Evolutionary conservation across 2,888 invertebrate genomes (phyloP), one percentile per base, ranked within the genome.

Genomic region (Amorpha juglandis): DNA sequence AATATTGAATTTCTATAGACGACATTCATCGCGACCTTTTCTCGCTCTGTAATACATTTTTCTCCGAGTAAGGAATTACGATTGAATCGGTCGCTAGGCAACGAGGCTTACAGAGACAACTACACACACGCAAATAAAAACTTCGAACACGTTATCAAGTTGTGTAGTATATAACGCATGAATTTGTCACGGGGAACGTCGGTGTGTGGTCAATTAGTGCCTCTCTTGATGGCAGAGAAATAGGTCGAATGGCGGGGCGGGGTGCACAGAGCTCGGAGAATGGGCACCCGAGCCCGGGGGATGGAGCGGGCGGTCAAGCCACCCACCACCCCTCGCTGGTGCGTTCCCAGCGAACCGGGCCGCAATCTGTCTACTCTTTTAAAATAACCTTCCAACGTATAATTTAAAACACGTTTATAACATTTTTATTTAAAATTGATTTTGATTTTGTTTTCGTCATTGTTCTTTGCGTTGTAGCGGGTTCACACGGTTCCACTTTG

Each of bases 241-340:
- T 65, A 65, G 67, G 67, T 67, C 64, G 67, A 64, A 53, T 52
- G 47, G 67, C 52, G 53, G 62, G 53, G 21, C 27, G 67, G 35
- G 48, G 62, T 63, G 48, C 53, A 67, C 64, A 19, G 66, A 27
- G 58, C 50, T 48, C 63, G 64, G 58, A 63, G 64, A 14, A 27
- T 35, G 47, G 66, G 69, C 45, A 62, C 47, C 55, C 42, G 63
- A 27, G 53, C 52, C 45, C 53, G 12, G 53, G 64, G 63, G 67
- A 65, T 51, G 62, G 65, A 42, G 66, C 47, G 68, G 68, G 66
- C 67, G 66, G 69, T 68, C 70, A 70, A 68, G 62, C 67, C 64
- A 53, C 67, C 67, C n/a, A 48, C 62, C 42, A 48, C 63, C 62
- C 64, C 9, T 35, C 48, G 47, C 63, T 63, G 52, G 19, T 64